Percentiles rank a stretch among this genome's conserved stretches.
Evolutionary conservation across 30 jellyfish, hydroid and myxozoan species (phyloP).

Genomic region (Aurelia sp.): DNA sequence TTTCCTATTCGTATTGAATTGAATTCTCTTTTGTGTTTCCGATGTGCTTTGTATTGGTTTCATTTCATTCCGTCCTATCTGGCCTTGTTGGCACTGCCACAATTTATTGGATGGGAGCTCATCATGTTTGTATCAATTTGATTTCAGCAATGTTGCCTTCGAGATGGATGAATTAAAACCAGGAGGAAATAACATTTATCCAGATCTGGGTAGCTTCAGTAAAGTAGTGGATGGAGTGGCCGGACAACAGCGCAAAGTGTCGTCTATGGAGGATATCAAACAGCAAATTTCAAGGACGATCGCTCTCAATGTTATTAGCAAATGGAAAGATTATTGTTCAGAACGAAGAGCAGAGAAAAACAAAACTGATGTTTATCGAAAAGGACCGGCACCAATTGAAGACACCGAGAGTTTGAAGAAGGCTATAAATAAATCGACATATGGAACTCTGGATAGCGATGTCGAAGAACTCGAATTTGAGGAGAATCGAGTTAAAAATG

Average conservation of each 20-base stretch:
- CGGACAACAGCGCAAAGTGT: background rate
- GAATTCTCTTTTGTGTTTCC: too few species aligned
- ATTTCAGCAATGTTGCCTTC: slow-evolving; percentile 64
- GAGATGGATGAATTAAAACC: slow-evolving; percentile 48
- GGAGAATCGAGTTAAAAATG: slow-evolving; percentile 65
- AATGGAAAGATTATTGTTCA: slow-evolving; percentile 93
- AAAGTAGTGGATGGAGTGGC: too few species aligned
- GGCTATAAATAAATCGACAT: slow-evolving; percentile 85
- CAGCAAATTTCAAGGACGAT: slow-evolving; percentile 76
- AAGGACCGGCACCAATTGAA: slow-evolving; percentile 99
- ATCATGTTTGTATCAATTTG: background rate
- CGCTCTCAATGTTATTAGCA: slow-evolving; percentile 71
- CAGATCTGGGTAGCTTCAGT: slow-evolving; percentile 31
- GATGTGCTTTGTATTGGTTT: too few species aligned
- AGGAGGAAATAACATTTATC: slow-evolving; percentile 4
- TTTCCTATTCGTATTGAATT: too few species aligned
- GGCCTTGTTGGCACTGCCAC: too few species aligned
- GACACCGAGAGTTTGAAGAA: slow-evolving; percentile 92
- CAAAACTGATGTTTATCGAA: slow-evolving; percentile 83
- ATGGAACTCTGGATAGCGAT: slow-evolving; percentile 97
- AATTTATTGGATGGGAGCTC: background rate
- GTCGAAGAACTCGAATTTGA: slow-evolving; percentile 98
- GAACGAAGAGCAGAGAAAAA: slow-evolving; percentile 89
- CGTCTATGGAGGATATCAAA: slow-evolving; percentile 60
- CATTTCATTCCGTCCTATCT: too few species aligned